phyloP scores from a whole-genome alignment of 2,888 invertebrate genomes.

The Eupithecia dodoneata region DNA sequence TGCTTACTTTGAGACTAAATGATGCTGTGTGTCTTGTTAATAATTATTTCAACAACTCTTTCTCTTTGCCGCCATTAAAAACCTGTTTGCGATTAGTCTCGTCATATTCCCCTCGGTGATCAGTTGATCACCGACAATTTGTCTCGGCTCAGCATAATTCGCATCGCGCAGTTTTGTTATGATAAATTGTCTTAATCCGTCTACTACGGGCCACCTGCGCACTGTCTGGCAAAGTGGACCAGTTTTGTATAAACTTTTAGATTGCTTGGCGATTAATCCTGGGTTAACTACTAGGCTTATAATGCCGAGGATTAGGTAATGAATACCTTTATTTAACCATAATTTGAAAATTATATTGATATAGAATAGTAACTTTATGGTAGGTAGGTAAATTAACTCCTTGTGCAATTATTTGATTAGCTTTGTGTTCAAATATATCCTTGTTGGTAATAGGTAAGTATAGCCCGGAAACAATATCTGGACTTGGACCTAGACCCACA shows the following conservation, averaged over 20 bases:
- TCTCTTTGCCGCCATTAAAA: neutral
- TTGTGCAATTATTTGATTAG: neutral
- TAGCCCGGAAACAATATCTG: too few species aligned
- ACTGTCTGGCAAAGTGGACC: conserved; percentile 35
- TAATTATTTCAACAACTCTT: neutral
- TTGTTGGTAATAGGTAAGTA: neutral
- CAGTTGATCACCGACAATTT: conserved; percentile 48
- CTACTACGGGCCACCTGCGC: conserved; percentile 52
- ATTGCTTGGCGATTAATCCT: conserved; percentile 13
- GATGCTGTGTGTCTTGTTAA: too few species aligned
- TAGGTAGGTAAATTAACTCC: neutral
- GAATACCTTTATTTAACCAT: neutral
- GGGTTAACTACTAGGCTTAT: neutral
- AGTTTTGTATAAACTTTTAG: conserved; percentile 31
- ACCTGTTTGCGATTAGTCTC: conserved; percentile 16
- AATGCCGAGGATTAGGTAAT: neutral
- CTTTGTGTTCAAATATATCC: neutral
- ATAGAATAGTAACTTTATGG: neutral
- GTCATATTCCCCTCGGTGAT: conserved; percentile 38
- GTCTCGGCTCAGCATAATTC: conserved; percentile 49
- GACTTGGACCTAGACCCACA: too few species aligned
- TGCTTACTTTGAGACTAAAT: neutral
- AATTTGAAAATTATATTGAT: neutral
- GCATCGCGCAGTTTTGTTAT: conserved; percentile 46
- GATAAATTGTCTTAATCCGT: conserved; percentile 54